Percentiles rank a stretch among this genome's conserved stretches.
Conservation (phyloP, 2,797 vertebrate genomes). For the Peromyscus nudipes region DNA sequence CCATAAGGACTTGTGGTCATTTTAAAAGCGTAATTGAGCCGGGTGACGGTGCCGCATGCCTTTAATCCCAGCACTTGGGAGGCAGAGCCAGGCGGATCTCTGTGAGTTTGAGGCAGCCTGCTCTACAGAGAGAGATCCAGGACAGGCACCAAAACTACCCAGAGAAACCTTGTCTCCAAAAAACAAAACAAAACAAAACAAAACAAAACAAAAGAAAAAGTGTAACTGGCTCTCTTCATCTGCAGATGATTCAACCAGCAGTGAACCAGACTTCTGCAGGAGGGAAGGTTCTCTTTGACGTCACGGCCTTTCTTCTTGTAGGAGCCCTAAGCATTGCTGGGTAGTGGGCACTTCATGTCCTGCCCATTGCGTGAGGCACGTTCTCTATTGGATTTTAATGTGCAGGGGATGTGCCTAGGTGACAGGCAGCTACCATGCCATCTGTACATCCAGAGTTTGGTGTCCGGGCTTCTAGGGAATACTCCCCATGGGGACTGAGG, state of each 20-base stretch:
- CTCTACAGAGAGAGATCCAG: too few species aligned
- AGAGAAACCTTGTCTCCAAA: too few species aligned
- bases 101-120: too few species aligned
- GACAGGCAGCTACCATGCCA: background rate
- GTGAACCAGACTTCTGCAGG: background rate
- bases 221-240: background rate
- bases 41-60: too few species aligned
- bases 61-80: too few species aligned
- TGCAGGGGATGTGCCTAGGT: background rate
- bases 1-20: background rate
- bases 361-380: too few species aligned
- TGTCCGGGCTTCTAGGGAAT: background rate
- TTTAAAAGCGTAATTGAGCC: background rate
- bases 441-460: background rate
- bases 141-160: too few species aligned
- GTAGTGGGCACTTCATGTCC: background rate
- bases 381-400: background rate
- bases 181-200: too few species aligned
- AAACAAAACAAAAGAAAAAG: too few species aligned
- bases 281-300: background rate
- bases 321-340: background rate
- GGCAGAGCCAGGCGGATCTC: too few species aligned
- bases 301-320: background rate
- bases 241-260: background rate
- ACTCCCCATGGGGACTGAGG: background rate